A percentile compares a stretch with the other conserved stretches of the same genome.
These are phyloP conservation scores for Paracanthobrama guichenoti DNA, from an alignment of 2,113 vertebrate species.

Conservation along the genomic window DNA sequence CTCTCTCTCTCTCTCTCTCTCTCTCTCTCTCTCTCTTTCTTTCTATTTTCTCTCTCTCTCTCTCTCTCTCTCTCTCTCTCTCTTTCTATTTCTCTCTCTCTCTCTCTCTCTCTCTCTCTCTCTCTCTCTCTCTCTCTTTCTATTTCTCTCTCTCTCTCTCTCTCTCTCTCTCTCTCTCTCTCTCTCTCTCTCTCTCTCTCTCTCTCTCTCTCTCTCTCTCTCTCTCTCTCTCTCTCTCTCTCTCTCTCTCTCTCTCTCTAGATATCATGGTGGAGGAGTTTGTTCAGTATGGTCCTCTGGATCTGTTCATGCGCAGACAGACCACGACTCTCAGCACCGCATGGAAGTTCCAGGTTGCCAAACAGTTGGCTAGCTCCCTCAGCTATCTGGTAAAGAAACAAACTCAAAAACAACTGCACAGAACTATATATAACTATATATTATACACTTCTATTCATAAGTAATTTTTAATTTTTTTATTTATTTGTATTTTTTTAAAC, in stretches of 20 bases:
- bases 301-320: constrained; percentile 90
- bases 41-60: too few species aligned
- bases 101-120: not conserved
- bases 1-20: not conserved
- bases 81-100: too few species aligned
- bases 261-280: constrained; percentile 99
- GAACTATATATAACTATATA: not conserved
- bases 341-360: constrained; percentile 98
- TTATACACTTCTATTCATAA: not conserved
- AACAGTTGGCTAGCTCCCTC: constrained; percentile 92
- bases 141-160: too few species aligned
- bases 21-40: constrained; percentile 6
- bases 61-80: too few species aligned
- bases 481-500: too few species aligned
- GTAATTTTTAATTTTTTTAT: too few species aligned
- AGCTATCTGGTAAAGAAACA: constrained; percentile 89
- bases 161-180: not conserved
- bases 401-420: constrained; percentile 3
- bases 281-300: constrained; percentile 90
- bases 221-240: not conserved
- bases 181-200: not conserved
- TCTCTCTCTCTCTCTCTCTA: constrained; percentile 53
- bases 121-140: constrained; percentile 3
- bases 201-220: not conserved
- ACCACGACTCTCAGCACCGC: constrained; percentile 82